phyloP scores from a whole-genome alignment of 2,888 invertebrate genomes.

The Ophioninae sp. region DNA sequence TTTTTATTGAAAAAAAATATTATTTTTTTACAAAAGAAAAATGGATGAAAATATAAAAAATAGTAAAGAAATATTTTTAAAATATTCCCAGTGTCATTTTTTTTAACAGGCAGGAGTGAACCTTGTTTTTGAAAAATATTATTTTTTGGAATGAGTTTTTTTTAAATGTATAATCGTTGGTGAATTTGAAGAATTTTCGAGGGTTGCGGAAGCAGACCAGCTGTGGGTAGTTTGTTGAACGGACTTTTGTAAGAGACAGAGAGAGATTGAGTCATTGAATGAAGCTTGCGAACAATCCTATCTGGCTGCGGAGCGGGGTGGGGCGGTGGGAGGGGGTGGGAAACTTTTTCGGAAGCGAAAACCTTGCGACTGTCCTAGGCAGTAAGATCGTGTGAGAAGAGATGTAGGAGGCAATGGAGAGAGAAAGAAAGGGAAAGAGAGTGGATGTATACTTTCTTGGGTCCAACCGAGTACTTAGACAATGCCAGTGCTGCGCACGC shows the following conservation, averaged over 20 bases:
- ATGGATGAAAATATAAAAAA: too few species aligned
- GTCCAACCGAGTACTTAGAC: constrained; percentile 73
- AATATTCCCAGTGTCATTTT: too few species aligned
- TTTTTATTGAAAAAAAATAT: too few species aligned
- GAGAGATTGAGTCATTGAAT: constrained; percentile 46
- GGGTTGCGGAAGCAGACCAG: background rate
- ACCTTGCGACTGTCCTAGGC: constrained; percentile 56
- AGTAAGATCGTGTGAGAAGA: constrained; percentile 62
- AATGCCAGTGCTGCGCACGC: constrained; percentile 68
- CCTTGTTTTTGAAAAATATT: background rate
- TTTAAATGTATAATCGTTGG: background rate
- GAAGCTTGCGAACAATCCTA: constrained; percentile 59
- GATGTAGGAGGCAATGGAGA: background rate
- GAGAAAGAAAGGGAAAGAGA: constrained; percentile 8
- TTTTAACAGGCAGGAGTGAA: background rate
- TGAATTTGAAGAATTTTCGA: background rate
- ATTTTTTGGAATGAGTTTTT: background rate
- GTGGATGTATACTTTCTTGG: constrained; percentile 71
- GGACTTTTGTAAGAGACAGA: background rate
- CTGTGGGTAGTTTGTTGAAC: background rate
- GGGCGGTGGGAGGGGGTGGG: constrained; percentile 70
- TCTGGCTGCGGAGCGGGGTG: constrained; percentile 42
- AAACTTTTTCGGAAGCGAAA: constrained; percentile 71
- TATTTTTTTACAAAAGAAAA: too few species aligned
- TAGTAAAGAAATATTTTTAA: too few species aligned